Evolutionary conservation across 2,113 vertebrate species (phyloP).

Genomic region (Malaclemys terrapin): DNA sequence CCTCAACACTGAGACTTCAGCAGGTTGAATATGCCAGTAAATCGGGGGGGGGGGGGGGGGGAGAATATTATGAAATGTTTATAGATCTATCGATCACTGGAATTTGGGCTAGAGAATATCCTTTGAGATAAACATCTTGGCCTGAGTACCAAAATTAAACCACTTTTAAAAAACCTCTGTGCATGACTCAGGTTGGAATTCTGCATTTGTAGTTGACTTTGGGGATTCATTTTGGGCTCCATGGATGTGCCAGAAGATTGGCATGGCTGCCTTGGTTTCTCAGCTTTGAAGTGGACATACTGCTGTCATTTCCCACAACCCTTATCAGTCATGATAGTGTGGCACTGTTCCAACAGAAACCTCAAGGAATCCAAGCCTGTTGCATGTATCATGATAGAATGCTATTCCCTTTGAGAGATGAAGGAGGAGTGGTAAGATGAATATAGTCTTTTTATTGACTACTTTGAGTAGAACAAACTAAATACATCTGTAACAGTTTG

Average conservation of each 20-base stretch:
- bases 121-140: background rate
- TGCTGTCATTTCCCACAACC: background rate
- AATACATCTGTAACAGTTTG: conserved; percentile 84
- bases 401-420: background rate
- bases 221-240: background rate
- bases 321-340: background rate
- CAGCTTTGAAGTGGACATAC: background rate
- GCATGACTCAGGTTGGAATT: background rate
- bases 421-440: conserved; percentile 60
- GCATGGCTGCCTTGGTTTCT: background rate
- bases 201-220: background rate
- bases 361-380: fast-evolving
- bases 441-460: conserved; percentile 87
- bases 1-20: background rate
- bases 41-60: no score
- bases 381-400: fast-evolving
- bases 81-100: background rate
- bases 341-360: fast-evolving
- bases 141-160: background rate
- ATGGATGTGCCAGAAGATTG: background rate
- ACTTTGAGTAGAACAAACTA: conserved; percentile 86
- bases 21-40: background rate
- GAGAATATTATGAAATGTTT: no score
- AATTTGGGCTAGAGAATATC: background rate
- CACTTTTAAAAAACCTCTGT: background rate